phyloP scores from a whole-genome alignment of 2,113 vertebrate genomes.

The Coptodon rendalli region DNA sequence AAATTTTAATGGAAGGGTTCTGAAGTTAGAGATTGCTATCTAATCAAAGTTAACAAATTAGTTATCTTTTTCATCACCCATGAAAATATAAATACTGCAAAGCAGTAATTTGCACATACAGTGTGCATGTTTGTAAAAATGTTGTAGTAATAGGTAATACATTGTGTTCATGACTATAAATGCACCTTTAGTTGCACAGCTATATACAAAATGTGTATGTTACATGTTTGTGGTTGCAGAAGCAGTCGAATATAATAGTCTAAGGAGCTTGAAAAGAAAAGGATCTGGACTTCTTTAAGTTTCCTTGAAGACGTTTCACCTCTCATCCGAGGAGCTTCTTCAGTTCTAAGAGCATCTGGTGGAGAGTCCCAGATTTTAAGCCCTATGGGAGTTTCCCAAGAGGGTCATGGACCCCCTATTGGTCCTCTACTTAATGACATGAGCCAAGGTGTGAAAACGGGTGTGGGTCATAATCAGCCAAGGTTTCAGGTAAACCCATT shows the following conservation, averaged over 20 bases:
- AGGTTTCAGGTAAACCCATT: background rate
- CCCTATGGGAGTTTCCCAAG: background rate
- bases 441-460: background rate
- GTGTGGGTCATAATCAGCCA: background rate
- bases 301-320: background rate
- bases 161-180: background rate
- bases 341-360: background rate
- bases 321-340: background rate
- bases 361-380: background rate
- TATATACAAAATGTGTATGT: background rate
- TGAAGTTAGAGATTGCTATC: background rate
- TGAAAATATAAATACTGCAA: background rate
- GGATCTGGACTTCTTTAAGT: background rate
- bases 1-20: background rate
- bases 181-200: background rate
- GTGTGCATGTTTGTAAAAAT: background rate
- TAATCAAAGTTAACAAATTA: background rate
- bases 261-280: background rate
- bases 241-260: fast-evolving
- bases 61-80: background rate
- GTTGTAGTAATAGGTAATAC: background rate
- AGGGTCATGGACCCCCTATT: background rate
- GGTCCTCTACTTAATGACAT: background rate
- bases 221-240: background rate
- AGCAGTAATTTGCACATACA: background rate